phyloP scores from a whole-genome alignment of 2,797 vertebrate species.

The Clarias laeviceps region DNA sequence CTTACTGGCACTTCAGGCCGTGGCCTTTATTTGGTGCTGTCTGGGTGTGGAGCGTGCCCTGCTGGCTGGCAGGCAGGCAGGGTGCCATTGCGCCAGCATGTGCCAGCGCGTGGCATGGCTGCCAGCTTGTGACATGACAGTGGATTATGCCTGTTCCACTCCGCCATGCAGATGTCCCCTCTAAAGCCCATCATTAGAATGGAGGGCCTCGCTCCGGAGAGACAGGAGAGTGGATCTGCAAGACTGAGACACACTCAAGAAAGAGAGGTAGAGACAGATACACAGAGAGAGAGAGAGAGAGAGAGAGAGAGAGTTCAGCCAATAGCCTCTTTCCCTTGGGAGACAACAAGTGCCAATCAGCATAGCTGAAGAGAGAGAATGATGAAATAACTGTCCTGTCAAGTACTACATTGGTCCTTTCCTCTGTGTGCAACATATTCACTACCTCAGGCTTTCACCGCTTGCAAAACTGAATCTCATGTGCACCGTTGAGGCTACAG shows the following conservation, averaged over 20 bases:
- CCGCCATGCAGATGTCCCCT: conserved; percentile 56
- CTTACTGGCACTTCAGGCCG: conserved; percentile 42
- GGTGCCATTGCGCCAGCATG: conserved; percentile 35
- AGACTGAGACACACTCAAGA: conserved; percentile 22
- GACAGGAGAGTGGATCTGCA: conserved; percentile 34
- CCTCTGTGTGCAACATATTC: conserved; percentile 25
- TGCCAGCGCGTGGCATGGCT: conserved; percentile 56
- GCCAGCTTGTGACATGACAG: conserved; percentile 56
- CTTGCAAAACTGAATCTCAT: conserved; percentile 14
- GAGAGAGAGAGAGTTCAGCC: conserved; percentile 27
- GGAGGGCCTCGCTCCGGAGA: conserved; percentile 51
- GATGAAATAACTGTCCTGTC: conserved; percentile 31
- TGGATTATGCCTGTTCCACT: conserved; percentile 58
- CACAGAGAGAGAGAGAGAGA: not conserved
- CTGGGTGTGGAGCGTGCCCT: conserved; percentile 21
- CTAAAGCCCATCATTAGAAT: conserved; percentile 61
- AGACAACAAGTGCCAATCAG: conserved; percentile 52
- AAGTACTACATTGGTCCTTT: conserved; percentile 18
- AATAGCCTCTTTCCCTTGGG: conserved; percentile 31
- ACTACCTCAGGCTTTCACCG: conserved; percentile 26
- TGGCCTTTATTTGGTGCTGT: conserved; percentile 48
- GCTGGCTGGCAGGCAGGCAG: conserved; percentile 49
- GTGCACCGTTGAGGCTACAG: conserved; percentile 39
- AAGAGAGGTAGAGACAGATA: conserved; percentile 15
- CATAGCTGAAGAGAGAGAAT: conserved; percentile 37